Evolutionary conservation across 1,140 invertebrate genomes (phyloP), one percentile per base, ranked within the genome.

Genomic region (Apocrypta bakeri): DNA sequence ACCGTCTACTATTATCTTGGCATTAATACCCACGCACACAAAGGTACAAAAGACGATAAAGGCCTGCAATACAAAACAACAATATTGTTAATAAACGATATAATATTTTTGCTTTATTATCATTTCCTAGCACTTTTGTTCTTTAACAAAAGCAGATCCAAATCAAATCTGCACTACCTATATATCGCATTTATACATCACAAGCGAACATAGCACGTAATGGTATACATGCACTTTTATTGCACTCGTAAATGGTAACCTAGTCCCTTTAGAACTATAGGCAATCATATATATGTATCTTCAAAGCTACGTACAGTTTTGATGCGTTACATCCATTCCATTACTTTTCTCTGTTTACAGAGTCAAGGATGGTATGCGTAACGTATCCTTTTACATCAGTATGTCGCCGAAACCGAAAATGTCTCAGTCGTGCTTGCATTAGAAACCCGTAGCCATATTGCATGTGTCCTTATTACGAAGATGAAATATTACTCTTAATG

Each of bases 211-310:
- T 33, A 42, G 77, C 85, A 84, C 85, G 82, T 85, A 85, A 84
- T 83, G 71, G 79, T 82, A n/a, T 84, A 74, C 79, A 84, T 83
- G 84, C 78, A 81, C 85, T 87, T 86, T 87, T 86, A 86, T 87
- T 86, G 77, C 81, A 81, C 83, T 85, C 87, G 85, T 87, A 86
- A 87, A 87, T 81, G 84, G 85, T 86, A 86, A 85, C 85, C 85
- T 82, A 71, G 79, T 82, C 66, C 25, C 29, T 61, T 81, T 71
- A 64, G 64, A 85, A 77, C 85, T 21, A 56, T 78, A 79, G 83
- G 42, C 80, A 17, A 40, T 12, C n/a, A 8, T 68, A 48, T 66
- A 17, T 68, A 64, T 24, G 33, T 63, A 37, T 37, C 24, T 40
- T 33, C 21, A 21, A 24, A 78, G 37, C 21, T 83, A 79, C 78